Conservation (phyloP, 1,140 invertebrate species). For the Temnothorax nylanderi region DNA sequence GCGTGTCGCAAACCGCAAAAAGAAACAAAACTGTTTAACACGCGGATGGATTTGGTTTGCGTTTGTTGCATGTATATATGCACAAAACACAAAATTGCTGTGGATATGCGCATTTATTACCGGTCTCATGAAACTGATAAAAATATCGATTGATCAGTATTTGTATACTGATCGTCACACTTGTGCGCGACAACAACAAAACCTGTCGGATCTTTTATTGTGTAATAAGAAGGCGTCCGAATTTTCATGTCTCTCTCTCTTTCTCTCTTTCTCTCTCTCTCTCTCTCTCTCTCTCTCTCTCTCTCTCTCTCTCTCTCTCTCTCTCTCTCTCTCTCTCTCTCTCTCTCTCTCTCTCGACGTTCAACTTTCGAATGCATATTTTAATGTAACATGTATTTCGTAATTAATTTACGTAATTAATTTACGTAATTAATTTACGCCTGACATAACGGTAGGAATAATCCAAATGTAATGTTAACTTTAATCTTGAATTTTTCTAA, state of each 20-base stretch:
- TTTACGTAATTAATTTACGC: not conserved
- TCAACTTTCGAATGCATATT: not conserved
- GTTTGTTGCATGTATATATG: not conserved
- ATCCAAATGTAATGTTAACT: not conserved
- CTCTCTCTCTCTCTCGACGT: not conserved
- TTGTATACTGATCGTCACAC: no score
- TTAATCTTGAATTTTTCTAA: conserved; percentile 7
- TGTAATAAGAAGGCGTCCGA: not conserved
- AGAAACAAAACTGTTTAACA: conserved; percentile 17
- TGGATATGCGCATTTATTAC: not conserved
- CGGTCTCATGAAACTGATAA: not conserved
- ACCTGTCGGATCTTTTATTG: not conserved
- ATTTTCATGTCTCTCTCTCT: conserved; percentile 2
- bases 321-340: no score
- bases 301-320: no score
- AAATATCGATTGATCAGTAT: not conserved
- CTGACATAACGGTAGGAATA: not conserved
- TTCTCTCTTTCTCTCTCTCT: no score
- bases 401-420: not conserved
- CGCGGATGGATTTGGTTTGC: not conserved
- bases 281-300: no score
- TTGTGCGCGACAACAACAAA: no score
- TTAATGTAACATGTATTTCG: not conserved
- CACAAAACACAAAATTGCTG: not conserved
- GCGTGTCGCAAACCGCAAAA: not conserved